phyloP scores from a whole-genome alignment of 37 sponge, comb jelly and placozoan species.

The Agelas oroides region DNA sequence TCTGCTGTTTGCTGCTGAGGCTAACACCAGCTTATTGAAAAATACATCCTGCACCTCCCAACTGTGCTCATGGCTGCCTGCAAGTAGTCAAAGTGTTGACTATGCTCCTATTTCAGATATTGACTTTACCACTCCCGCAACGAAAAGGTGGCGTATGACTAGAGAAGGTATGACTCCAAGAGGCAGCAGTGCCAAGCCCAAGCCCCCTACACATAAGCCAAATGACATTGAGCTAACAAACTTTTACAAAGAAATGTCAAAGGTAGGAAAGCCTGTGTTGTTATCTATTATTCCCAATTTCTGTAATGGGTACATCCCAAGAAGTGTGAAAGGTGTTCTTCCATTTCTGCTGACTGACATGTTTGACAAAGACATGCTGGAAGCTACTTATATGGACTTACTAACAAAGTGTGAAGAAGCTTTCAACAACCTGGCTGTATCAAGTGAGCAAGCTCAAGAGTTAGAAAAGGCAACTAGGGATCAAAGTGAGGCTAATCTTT shows the following conservation, averaged over 20 bases:
- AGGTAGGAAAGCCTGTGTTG: constrained; percentile 45
- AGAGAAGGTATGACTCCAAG: not conserved
- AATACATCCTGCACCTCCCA: constrained; percentile 44
- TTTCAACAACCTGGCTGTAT: constrained; percentile 1
- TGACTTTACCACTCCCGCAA: constrained; percentile 51
- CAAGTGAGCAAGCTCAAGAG: constrained; percentile 29
- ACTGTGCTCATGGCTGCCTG: constrained; percentile 62
- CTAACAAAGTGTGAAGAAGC: constrained; percentile 55
- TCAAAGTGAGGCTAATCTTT: constrained; percentile 43
- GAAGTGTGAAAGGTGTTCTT: constrained; percentile 19
- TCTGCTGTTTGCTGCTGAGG: constrained; percentile 53
- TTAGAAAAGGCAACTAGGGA: constrained; percentile 52
- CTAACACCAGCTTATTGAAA: constrained; percentile 25
- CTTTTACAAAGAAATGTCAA: constrained; percentile 22
- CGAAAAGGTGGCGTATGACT: constrained; percentile 16
- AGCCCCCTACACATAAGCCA: not conserved
- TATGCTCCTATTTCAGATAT: constrained; percentile 48
- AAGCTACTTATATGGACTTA: constrained; percentile 23
- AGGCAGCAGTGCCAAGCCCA: not conserved
- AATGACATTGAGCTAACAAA: constrained; percentile 22
- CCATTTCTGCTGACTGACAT: constrained; percentile 36
- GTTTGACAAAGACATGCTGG: constrained; percentile 20
- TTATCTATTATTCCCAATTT: constrained; percentile 54
- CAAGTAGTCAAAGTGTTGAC: constrained; percentile 35
- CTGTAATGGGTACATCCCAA: constrained; percentile 40